Percentiles rank a stretch among this genome's conserved stretches.
Evolutionary conservation across 1,140 invertebrate species (phyloP).

Genomic region (Meloidogyne hapla): DNA sequence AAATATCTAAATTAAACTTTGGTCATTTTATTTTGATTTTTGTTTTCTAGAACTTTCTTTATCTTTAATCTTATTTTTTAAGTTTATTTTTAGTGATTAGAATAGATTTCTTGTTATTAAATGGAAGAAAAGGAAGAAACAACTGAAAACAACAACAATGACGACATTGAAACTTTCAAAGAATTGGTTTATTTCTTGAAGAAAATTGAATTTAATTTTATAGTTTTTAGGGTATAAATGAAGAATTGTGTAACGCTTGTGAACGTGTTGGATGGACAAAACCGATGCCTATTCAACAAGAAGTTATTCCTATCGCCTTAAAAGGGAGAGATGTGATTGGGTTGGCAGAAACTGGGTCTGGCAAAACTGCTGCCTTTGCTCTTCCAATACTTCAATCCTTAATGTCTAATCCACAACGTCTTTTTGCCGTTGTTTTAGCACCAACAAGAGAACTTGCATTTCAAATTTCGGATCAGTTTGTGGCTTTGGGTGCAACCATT

Average conservation of each 20-base stretch:
- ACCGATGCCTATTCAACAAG: conserved; percentile 46
- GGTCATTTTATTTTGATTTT: background rate
- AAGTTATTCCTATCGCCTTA: conserved; percentile 57
- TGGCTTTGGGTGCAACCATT: conserved; percentile 54
- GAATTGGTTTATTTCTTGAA: background rate
- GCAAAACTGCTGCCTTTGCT: conserved; percentile 62
- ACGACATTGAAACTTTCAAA: background rate
- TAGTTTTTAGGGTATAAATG: conserved; percentile 32
- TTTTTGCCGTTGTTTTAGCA: conserved; percentile 56
- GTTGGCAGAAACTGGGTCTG: conserved; percentile 61
- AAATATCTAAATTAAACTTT: too few relatives aligned
- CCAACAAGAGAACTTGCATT: conserved; percentile 62
- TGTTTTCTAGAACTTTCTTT: background rate
- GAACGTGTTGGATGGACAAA: conserved; percentile 34
- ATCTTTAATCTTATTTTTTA: background rate
- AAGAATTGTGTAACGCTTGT: conserved; percentile 36
- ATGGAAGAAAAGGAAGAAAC: background rate
- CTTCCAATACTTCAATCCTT: conserved; percentile 59
- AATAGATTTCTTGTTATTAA: background rate
- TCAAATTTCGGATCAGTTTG: conserved; percentile 63
- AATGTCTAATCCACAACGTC: conserved; percentile 49
- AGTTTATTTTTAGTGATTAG: background rate
- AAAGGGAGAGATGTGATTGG: conserved; percentile 55
- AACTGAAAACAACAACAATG: background rate
- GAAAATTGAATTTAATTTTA: background rate